Base-by-base conservation (phyloP, 2,888 invertebrate genomes). In the Vesta saturnalis region DNA sequence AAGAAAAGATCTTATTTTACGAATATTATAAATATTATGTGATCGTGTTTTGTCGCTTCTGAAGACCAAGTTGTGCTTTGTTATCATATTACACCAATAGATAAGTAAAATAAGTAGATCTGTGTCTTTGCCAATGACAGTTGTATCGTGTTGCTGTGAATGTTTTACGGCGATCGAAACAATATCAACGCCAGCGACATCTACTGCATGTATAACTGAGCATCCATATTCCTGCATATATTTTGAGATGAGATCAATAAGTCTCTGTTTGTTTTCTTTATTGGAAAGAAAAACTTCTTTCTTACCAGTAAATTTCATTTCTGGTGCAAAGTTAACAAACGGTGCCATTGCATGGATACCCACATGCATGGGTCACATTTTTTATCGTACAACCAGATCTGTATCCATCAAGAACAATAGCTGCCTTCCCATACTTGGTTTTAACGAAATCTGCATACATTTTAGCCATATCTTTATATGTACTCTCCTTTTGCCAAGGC, bases 61-160 rank as follows among this genome's bases (percentile, higher is more conserved):
- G n/a, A n/a, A n/a, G n/a, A n/a, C n/a, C n/a, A n/a, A n/a, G n/a
- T 4, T 15, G 19, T 18, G 19, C 6, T 8, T 18, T n/a, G n/a
- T n/a, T n/a, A n/a, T n/a, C n/a, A n/a, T 8, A 52, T 52, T 52
- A 52, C 52, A 52, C 52, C 52, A 52, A 52, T 52, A 52, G n/a
- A 52, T 52, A n/a, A n/a, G n/a, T n/a, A n/a, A n/a, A n/a, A n/a
- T n/a, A n/a, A n/a, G n/a, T n/a, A n/a, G n/a, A n/a, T 52, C 52
- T 4, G 52, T 52, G 19, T 52, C 52, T 52, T 52, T 18, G 3
- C 52, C 19, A 8, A 52, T 52, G 6, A 52, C 52, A 8, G 52
- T 52, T 19, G 52, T 18, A 52, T 52, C n/a, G 3, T 19, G 3
- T 8, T 6, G 3, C n/a, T 52, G 3, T 52, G 52, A 52, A 52